Base-by-base conservation (phyloP, 2,797 vertebrate genomes). In the Mormyrus hasselquistii region DNA sequence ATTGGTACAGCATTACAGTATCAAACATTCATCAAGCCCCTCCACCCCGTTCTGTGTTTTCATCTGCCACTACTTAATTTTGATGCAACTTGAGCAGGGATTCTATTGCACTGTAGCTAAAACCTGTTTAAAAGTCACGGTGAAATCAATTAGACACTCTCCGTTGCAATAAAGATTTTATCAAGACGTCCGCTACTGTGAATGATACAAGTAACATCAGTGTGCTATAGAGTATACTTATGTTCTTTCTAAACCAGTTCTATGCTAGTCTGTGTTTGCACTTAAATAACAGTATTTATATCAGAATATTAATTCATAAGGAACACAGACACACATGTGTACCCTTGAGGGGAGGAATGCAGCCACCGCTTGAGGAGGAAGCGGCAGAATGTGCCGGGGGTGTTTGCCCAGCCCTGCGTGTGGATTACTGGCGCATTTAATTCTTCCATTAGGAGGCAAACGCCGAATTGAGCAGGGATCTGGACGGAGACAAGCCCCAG, bases 361-460 rank as follows among this genome's bases (percentile, higher is more conserved):
- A 29, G 44, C 44, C 41, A 12, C 19, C 9, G 87, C 41, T 10
- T 5, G 86, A 65, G 2, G 2, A 34, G 16, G 55, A 44, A 59
- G 55, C 55, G 3, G 86, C 57, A 10, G 44, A 59, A 25, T 29
- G 38, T 5, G 14, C 12, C 0, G 57, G n/a, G 44, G 19, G 22
- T 59, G 52, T 47, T 47, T 87, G n/a, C 62, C 87, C 22, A 38
- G 76, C 49, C 9, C 53, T 12, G 73, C 5, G 12, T 22, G 55
- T 22, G 85, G 55, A 89, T 89, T 85, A 89, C 8, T 12, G 41
- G 22, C 29, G 38, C 57, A 34, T 65, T 85, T 50, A 69, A 84
- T 84, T 65, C 55, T 59, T 85, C 88, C 88, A 88, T 88, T 82
- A 53, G 69, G 16, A 73, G 73, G 29, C 88, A 47, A 59, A 55